Conservation (phyloP, 2,113 vertebrate species). For the Dolichotis patagonum region DNA sequence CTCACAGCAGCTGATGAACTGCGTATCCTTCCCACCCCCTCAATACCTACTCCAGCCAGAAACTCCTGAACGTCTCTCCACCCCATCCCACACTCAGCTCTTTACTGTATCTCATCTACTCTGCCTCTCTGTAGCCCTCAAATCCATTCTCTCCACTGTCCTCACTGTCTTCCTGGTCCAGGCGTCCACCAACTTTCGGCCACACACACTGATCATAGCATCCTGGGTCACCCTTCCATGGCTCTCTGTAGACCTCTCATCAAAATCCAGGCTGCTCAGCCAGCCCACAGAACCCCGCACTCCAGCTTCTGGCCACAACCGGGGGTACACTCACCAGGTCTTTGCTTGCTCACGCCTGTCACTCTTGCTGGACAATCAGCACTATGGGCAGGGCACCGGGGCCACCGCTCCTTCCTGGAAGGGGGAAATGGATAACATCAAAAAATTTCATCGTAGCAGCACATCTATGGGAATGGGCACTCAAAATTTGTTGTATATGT, state of each 20-base stretch:
- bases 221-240: neutral
- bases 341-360: constrained; percentile 53
- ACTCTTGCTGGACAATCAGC: constrained; percentile 66
- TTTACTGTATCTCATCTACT: neutral
- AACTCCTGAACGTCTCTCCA: neutral
- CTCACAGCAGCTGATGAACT: constrained; percentile 34
- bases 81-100: neutral
- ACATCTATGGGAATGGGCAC: neutral
- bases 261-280: neutral
- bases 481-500: neutral
- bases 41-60: constrained; percentile 25
- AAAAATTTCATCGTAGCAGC: neutral
- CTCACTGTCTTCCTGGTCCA: neutral
- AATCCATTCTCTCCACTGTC: neutral
- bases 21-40: neutral
- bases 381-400: constrained; percentile 26
- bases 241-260: neutral
- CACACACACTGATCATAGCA: accelerated
- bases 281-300: neutral
- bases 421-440: constrained; percentile 11
- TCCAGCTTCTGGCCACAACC: neutral
- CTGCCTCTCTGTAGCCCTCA: neutral
- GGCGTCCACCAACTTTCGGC: neutral
- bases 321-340: constrained; percentile 58
- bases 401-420: constrained; percentile 74